phyloP scores from a whole-genome alignment of 2,113 vertebrate genomes.

The Carassius carassius region DNA sequence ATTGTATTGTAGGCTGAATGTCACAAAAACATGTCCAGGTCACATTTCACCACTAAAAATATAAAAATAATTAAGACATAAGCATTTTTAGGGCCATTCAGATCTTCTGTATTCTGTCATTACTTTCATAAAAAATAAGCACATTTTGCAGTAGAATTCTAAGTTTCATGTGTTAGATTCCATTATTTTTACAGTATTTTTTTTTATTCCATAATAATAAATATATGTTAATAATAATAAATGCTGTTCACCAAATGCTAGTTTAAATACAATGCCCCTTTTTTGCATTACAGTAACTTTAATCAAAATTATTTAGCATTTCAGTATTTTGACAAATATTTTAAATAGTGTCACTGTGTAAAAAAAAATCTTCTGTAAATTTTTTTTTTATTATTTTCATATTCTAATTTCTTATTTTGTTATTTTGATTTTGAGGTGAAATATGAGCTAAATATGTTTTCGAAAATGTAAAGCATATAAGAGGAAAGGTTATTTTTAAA shows the following conservation, averaged over 20 bases:
- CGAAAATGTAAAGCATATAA: not conserved
- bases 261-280: too few relatives aligned
- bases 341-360: not conserved
- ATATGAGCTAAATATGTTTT: constrained; percentile 4
- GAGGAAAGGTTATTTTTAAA: constrained; percentile 34
- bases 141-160: not conserved
- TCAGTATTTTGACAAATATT: not conserved
- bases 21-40: not conserved
- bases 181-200: too few relatives aligned
- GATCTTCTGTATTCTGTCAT: not conserved
- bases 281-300: too few relatives aligned
- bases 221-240: too few relatives aligned
- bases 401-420: not conserved
- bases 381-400: too few relatives aligned
- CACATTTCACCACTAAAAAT: not conserved
- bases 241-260: not conserved
- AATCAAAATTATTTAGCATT: not conserved
- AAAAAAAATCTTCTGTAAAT: not conserved
- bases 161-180: not conserved
- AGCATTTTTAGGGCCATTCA: not conserved
- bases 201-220: too few relatives aligned
- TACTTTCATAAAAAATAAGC: not conserved
- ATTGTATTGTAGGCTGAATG: too few relatives aligned
- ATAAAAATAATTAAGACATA: not conserved
- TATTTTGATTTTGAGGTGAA: not conserved